Conservation (phyloP, 2,797 vertebrate species). For the Myotis daubentonii region DNA sequence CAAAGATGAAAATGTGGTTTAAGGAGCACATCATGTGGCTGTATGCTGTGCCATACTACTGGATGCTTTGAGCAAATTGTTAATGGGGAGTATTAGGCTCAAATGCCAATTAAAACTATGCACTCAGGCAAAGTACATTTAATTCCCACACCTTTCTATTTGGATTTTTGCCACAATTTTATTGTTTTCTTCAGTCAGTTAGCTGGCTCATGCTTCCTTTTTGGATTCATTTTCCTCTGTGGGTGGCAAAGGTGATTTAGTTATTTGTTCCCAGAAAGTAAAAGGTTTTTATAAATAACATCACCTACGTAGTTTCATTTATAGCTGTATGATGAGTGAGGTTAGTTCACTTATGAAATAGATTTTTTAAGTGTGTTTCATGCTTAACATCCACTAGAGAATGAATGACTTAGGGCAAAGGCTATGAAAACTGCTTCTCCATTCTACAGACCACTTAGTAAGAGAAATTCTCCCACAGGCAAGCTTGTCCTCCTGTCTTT, state of each 20-base stretch:
- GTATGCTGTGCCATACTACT: background rate
- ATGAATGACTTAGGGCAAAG: conserved; percentile 38
- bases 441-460: background rate
- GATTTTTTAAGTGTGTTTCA: conserved; percentile 58
- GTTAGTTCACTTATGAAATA: conserved; percentile 74
- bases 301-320: conserved; percentile 72
- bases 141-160: conserved; percentile 34
- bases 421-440: background rate
- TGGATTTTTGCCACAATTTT: conserved; percentile 66
- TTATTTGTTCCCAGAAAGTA: conserved; percentile 78
- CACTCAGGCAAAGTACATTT: conserved; percentile 44
- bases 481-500: background rate
- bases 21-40: background rate
- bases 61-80: conserved; percentile 20
- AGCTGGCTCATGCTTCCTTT: conserved; percentile 80
- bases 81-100: background rate
- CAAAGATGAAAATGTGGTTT: background rate
- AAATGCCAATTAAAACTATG: conserved; percentile 57
- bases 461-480: conserved; percentile 53
- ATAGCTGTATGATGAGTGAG: conserved; percentile 76
- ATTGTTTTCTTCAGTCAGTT: conserved; percentile 74
- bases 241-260: conserved; percentile 76
- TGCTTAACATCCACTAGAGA: conserved; percentile 27
- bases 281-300: conserved; percentile 66
- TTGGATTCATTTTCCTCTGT: conserved; percentile 64